Evolutionary conservation across 2,888 invertebrate genomes (phyloP).

Genomic region (Pheosia gnoma): DNA sequence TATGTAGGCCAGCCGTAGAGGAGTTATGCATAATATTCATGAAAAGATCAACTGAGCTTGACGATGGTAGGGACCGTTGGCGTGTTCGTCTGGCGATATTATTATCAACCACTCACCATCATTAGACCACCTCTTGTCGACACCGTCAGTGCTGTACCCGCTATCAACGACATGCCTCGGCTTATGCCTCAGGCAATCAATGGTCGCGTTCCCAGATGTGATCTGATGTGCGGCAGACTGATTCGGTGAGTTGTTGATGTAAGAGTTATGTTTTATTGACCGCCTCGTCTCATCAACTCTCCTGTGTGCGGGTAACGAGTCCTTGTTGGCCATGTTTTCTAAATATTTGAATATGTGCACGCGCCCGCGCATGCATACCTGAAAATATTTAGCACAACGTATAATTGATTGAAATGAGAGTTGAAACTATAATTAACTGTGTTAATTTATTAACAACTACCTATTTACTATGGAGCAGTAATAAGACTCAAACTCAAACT

Average conservation of each 20-base stretch:
- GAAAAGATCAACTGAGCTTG: too few relatives aligned
- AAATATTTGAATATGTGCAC: constrained; percentile 98
- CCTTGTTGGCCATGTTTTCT: constrained; percentile 93
- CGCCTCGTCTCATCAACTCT: constrained; percentile 78
- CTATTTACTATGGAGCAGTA: too few relatives aligned
- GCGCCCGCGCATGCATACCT: constrained; percentile 96
- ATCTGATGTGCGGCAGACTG: constrained; percentile 64
- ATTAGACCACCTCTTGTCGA: constrained; percentile 93
- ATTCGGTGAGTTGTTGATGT: constrained; percentile 64
- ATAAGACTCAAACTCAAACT: too few relatives aligned
- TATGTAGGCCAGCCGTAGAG: too few relatives aligned
- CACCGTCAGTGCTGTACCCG: constrained; percentile 94
- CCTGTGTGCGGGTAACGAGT: constrained; percentile 75
- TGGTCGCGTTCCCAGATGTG: constrained; percentile 75
- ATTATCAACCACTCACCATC: constrained; percentile 80
- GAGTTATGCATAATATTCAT: too few relatives aligned
- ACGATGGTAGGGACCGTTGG: too few relatives aligned
- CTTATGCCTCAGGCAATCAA: constrained; percentile 77
- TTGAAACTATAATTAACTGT: background rate
- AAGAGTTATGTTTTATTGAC: constrained; percentile 72
- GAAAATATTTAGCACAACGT: constrained; percentile 35
- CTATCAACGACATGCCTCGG: constrained; percentile 92
- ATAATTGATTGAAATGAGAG: too few relatives aligned
- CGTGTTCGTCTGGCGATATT: background rate
- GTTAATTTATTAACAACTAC: background rate